phyloP scores from a whole-genome alignment of 2,113 vertebrate species.

The Onychostoma macrolepis region DNA sequence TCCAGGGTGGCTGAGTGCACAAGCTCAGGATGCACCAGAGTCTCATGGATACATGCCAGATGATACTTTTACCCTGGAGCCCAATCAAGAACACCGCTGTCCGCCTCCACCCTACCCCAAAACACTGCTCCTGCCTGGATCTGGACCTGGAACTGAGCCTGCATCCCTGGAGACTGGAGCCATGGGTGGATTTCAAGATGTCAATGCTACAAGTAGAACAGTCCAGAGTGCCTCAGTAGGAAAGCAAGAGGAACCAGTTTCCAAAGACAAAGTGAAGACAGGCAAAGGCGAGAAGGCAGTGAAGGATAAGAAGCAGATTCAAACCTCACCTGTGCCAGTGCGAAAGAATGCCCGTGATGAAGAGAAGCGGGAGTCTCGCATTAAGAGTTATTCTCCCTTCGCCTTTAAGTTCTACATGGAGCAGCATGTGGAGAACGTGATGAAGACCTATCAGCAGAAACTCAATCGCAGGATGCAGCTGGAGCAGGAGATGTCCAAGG shows the following conservation, averaged over 20 bases:
- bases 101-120: constrained; percentile 94
- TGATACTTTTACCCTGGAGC: constrained; percentile 79
- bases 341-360: constrained; percentile 89
- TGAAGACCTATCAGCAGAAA: constrained; percentile 98
- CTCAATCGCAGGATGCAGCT: constrained; percentile 91
- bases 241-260: constrained; percentile 66
- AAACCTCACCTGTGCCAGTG: constrained; percentile 92
- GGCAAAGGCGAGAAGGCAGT: constrained; percentile 81
- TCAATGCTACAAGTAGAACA: constrained; percentile 46
- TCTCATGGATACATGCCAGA: constrained; percentile 79
- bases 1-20: constrained; percentile 87
- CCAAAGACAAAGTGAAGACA: constrained; percentile 82
- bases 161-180: constrained; percentile 71
- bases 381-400: constrained; percentile 97
- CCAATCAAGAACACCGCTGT: constrained; percentile 84
- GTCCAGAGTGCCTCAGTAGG: constrained; percentile 63
- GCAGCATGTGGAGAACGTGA: constrained; percentile 96
- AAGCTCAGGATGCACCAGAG: constrained; percentile 78
- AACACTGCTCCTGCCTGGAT: constrained; percentile 81
- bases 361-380: constrained; percentile 95
- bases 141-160: constrained; percentile 72
- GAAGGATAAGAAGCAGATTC: constrained; percentile 97
- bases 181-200: constrained; percentile 65
- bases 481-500: constrained; percentile 99
- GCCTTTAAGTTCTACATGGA: constrained; percentile 99